phyloP scores from a whole-genome alignment of 1,140 invertebrate species.

The Anastrepha ludens region DNA sequence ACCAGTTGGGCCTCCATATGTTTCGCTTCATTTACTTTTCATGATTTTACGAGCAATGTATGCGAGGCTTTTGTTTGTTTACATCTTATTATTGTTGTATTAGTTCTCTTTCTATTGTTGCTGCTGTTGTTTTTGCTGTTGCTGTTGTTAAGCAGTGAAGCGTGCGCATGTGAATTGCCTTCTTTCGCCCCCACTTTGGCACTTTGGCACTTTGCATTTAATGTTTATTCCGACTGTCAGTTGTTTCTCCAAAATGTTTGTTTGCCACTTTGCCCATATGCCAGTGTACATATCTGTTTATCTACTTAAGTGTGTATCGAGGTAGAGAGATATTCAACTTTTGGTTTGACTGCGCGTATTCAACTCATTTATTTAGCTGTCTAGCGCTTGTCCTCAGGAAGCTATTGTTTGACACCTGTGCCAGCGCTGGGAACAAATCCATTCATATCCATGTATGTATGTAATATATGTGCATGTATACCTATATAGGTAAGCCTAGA shows the following conservation, averaged over 20 bases:
- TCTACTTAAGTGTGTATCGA: slow-evolving; percentile 5
- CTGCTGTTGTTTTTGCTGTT: neutral
- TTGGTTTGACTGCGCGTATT: neutral
- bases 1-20: slow-evolving; percentile 47
- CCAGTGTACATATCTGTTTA: slow-evolving; percentile 60
- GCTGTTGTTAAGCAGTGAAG: slow-evolving; percentile 27
- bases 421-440: neutral
- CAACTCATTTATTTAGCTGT: slow-evolving; percentile 42
- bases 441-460: neutral
- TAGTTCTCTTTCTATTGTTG: neutral
- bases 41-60: slow-evolving; percentile 43
- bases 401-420: slow-evolving; percentile 5
- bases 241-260: slow-evolving; percentile 50
- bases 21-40: slow-evolving; percentile 52
- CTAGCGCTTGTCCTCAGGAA: neutral
- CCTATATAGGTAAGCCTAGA: too few relatives aligned
- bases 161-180: slow-evolving; percentile 35
- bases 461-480: neutral
- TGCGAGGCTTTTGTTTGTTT: slow-evolving; percentile 28
- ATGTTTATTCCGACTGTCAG: slow-evolving; percentile 35
- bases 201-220: slow-evolving; percentile 43
- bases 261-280: slow-evolving; percentile 55
- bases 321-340: neutral
- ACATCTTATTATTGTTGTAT: slow-evolving; percentile 54
- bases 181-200: slow-evolving; percentile 11